These are phyloP conservation scores for Manacus vitellinus DNA, from an alignment of 2,113 vertebrate genomes.

Conservation along the genomic window DNA sequence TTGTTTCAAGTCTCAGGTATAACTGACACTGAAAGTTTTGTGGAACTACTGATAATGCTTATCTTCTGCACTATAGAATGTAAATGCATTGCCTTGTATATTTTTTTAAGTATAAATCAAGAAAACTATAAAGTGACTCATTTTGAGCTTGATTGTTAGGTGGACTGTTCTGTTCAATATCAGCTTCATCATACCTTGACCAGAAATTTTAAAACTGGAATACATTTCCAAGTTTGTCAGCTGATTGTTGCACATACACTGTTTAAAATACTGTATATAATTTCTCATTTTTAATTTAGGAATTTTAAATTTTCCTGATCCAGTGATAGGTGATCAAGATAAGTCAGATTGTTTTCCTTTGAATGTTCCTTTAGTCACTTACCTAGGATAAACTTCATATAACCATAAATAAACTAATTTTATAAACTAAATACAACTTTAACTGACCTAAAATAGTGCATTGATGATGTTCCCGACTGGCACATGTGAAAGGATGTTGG, in stretches of 20 bases:
- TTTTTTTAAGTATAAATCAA: slow-evolving; percentile 41
- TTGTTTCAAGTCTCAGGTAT: background rate
- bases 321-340: background rate
- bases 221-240: slow-evolving; percentile 5
- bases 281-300: slow-evolving; percentile 9
- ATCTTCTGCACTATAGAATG: background rate
- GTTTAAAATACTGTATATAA: slow-evolving; percentile 23
- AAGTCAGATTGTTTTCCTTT: slow-evolving; percentile 9
- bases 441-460: background rate
- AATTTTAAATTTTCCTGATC: background rate
- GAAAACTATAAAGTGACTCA: background rate
- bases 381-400: background rate
- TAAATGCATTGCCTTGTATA: background rate
- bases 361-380: slow-evolving; percentile 9
- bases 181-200: background rate
- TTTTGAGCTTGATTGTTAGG: slow-evolving; percentile 12
- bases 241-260: background rate
- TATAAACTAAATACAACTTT: background rate
- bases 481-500: background rate
- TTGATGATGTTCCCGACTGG: background rate
- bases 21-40: background rate
- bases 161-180: background rate
- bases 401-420: too few species aligned
- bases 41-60: background rate
- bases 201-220: background rate